Conservation (phyloP, 2,113 vertebrate species). For the Arenaria interpres region DNA sequence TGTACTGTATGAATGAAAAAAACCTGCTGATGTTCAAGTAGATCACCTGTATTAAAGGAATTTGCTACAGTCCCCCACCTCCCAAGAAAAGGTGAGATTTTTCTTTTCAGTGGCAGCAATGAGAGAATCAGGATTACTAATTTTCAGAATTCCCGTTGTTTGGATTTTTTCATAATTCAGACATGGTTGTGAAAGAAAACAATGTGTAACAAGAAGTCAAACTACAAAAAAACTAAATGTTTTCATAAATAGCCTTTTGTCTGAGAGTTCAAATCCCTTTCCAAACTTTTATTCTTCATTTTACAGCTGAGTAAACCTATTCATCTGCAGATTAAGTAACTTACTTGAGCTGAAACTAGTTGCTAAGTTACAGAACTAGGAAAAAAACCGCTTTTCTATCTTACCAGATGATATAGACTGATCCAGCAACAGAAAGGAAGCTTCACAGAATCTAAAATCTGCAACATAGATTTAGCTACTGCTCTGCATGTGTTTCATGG, state of each 20-base stretch:
- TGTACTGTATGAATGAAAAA: neutral
- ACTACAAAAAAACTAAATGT: neutral
- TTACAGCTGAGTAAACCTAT: neutral
- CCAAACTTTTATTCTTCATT: neutral
- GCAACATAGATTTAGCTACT: neutral
- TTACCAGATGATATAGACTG: neutral
- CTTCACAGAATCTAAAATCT: neutral
- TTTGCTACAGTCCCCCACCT: neutral
- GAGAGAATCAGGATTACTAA: neutral
- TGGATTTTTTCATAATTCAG: neutral
- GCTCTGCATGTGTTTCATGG: neutral
- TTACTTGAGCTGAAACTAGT: neutral
- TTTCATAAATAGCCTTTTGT: neutral
- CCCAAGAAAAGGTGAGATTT: neutral
- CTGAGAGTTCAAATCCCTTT: neutral
- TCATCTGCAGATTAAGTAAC: neutral
- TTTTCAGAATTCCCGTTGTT: neutral
- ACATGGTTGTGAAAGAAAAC: neutral
- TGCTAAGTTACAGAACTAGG: neutral
- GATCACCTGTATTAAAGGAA: neutral
- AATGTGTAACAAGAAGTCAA: neutral
- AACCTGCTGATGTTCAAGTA: neutral
- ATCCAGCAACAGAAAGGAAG: neutral
- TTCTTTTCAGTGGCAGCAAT: neutral
- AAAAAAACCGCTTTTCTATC: fast-evolving